phyloP scores from a whole-genome alignment of 2,797 vertebrate genomes.

The Acanthis flammea region DNA sequence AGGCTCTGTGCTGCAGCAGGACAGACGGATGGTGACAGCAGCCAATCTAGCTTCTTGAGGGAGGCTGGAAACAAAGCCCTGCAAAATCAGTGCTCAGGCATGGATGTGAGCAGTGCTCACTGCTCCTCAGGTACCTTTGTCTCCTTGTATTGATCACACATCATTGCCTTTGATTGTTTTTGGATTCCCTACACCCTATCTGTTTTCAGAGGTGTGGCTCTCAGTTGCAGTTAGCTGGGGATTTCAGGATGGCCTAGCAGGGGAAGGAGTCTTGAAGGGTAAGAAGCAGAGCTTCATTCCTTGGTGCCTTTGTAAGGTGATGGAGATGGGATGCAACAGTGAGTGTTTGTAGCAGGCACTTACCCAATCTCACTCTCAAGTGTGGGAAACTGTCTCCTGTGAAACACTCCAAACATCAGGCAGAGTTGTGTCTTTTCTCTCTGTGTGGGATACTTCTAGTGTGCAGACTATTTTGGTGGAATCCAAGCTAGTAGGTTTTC shows the following conservation, averaged over 20 bases:
- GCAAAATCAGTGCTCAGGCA: background rate
- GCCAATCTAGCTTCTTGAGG: accelerated
- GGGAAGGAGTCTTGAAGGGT: background rate
- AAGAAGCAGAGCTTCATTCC: background rate
- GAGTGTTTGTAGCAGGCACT: background rate
- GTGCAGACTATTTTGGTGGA: background rate
- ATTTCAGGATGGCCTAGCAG: background rate
- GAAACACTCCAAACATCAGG: background rate
- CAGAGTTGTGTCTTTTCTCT: background rate
- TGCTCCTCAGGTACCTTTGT: background rate
- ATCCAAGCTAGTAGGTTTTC: background rate
- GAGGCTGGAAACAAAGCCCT: background rate
- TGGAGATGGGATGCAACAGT: background rate
- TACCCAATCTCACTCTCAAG: accelerated
- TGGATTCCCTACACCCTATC: background rate
- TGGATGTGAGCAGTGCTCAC: background rate
- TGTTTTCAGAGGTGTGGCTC: background rate
- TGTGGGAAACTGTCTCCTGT: background rate
- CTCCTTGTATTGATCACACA: background rate
- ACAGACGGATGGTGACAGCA: background rate
- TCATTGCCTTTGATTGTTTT: background rate
- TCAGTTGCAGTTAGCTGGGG: background rate
- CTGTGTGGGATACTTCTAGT: background rate
- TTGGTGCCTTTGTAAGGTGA: background rate
- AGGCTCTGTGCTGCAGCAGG: background rate